Conservation (phyloP, 2,888 invertebrate species). For the Drepanosiphum platanoidis region DNA sequence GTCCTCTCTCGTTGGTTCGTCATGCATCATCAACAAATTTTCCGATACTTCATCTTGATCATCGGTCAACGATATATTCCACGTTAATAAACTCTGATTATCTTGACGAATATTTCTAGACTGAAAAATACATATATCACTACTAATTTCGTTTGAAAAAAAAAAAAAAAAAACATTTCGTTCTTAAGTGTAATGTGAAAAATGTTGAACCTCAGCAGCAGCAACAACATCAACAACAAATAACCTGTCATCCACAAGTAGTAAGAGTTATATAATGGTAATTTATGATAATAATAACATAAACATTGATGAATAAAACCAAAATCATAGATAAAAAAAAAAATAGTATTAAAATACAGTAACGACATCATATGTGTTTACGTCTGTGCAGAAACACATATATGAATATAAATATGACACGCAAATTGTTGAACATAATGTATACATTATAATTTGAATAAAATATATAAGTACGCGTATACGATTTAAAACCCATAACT, state of each 20-base stretch:
- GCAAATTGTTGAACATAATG: neutral
- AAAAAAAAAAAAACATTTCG: neutral
- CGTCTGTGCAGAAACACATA: neutral
- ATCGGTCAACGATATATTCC: conserved; percentile 45
- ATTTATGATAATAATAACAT: conserved; percentile 26
- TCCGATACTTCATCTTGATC: conserved; percentile 48
- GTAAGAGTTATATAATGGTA: conserved; percentile 29
- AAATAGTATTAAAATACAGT: neutral
- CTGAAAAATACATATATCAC: conserved; percentile 30
- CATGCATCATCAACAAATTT: conserved; percentile 24
- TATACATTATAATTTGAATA: neutral
- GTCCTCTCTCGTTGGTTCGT: neutral
- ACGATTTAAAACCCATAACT: neutral
- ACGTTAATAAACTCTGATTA: neutral
- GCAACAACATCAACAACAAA: neutral
- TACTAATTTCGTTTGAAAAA: neutral
- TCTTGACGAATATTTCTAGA: conserved; percentile 15
- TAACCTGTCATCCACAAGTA: conserved; percentile 19
- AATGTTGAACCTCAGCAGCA: neutral
- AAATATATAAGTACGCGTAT: neutral
- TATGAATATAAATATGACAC: neutral
- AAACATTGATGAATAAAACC: neutral
- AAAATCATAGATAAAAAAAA: neutral
- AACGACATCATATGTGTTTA: neutral
- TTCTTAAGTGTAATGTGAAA: neutral